Evolutionary conservation across 2,113 vertebrate species (phyloP), one percentile per base, ranked within the genome.

Genomic region (Thermophis baileyi): DNA sequence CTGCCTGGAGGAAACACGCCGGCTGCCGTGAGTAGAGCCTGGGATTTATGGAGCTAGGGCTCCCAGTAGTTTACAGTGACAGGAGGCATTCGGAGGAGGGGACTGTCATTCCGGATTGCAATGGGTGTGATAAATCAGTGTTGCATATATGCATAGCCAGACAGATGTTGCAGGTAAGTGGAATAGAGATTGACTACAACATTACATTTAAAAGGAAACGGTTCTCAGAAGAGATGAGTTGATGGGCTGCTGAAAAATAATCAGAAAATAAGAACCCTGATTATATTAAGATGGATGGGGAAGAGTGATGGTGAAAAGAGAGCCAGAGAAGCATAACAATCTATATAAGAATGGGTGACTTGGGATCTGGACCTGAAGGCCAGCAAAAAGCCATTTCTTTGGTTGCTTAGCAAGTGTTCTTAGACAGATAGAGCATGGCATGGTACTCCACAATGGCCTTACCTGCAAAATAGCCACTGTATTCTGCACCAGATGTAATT

Each of bases 21-120:
- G 94, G 93, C 27, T 97, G 97, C 91, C 2, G 94, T 97, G 91
- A 97, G 96, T 96, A 91, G 5, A 35, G 4, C 44, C 7, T 49
- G 35, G 53, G 50, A 87, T 55, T 9, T 16, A 44, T 10, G 51
- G n/a, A 27, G 53, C 47, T 4, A 51, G 74, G 4, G n/a, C 4
- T 89, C 51, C 8, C 27, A 8, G 47, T 25, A 69, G 11, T 25
- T 46, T 30, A 9, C 40, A 46, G 20, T 30, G 24, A 51, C 40
- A 54, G 35, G 40, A 54, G 24, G 25, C 74, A 91, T 25, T 44
- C 30, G 4, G 16, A 55, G 25, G 50, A 46, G 51, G 69, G 25
- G 44, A 20, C 4, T 86, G 20, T 49, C 12, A 25, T 51, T 46
- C 14, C 35, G 10, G 35, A 85, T 53, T 24, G 50, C 49, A 53